These are phyloP conservation scores for Agriopis marginaria DNA, from an alignment of 2,888 invertebrate genomes.

Conservation along the genomic window DNA sequence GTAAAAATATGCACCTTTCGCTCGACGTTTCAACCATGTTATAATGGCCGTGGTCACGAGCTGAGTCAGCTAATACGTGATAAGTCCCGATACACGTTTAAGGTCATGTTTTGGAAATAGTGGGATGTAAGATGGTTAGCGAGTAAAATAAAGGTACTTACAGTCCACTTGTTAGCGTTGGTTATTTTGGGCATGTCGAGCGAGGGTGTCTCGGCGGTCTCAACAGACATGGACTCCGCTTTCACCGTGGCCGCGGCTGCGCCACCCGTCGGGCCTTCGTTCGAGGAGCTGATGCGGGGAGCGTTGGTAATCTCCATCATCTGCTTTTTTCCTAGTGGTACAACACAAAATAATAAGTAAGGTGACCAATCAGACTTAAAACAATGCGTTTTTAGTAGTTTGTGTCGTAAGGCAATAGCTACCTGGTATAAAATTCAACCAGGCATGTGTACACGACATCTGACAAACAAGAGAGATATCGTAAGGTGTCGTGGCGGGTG, in stretches of 20 bases:
- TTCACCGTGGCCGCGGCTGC: conserved; percentile 42
- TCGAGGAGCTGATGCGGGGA: conserved; percentile 75
- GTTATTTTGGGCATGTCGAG: conserved; percentile 56
- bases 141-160: conserved; percentile 52
- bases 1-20: too few species aligned
- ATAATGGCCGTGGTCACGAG: too few species aligned
- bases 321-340: conserved; percentile 83
- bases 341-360: background rate
- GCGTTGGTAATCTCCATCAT: conserved; percentile 63
- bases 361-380: background rate
- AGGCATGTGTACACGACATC: too few species aligned
- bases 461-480: too few species aligned
- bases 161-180: conserved; percentile 75
- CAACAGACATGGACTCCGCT: conserved; percentile 44
- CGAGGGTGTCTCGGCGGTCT: conserved; percentile 36
- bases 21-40: too few species aligned
- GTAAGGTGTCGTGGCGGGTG: too few species aligned
- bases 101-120: background rate
- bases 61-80: too few species aligned
- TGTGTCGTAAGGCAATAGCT: too few species aligned
- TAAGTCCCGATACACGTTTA: too few species aligned
- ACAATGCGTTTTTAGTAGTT: too few species aligned
- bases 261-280: conserved; percentile 72
- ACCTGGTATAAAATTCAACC: too few species aligned
- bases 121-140: too few species aligned